A percentile compares a stretch with the other conserved stretches of the same genome.
These are phyloP conservation scores for Poeciliopsis infans DNA, from an alignment of 2,797 vertebrate species.

Conservation along the genomic window DNA sequence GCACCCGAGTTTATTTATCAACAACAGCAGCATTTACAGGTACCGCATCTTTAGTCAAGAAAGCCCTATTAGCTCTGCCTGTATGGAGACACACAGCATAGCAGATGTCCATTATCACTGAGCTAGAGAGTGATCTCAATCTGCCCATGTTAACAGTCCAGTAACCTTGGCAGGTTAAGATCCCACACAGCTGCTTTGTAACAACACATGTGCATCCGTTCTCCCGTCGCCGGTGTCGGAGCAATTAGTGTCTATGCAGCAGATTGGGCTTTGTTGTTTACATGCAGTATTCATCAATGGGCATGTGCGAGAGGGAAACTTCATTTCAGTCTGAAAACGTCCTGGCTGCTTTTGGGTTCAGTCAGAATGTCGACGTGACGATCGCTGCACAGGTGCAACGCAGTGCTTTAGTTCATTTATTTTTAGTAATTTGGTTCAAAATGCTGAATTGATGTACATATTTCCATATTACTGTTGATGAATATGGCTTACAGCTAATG, in stretches of 20 bases:
- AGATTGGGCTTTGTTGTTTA: conserved; percentile 12
- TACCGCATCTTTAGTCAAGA: conserved; percentile 17
- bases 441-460: neutral
- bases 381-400: conserved; percentile 3
- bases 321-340: conserved; percentile 6
- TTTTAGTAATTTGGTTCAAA: neutral
- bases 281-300: conserved; percentile 8
- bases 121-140: conserved; percentile 32
- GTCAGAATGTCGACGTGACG: neutral
- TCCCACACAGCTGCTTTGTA: conserved; percentile 12
- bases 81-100: conserved; percentile 35
- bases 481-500: neutral
- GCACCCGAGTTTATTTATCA: conserved; percentile 35
- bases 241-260: neutral
- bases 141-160: conserved; percentile 20
- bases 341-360: neutral
- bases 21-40: conserved; percentile 35
- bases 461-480: neutral
- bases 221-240: neutral
- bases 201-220: neutral
- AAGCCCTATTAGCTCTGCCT: conserved; percentile 26
- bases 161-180: conserved; percentile 24
- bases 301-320: neutral
- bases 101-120: conserved; percentile 30
- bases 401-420: neutral